Evolutionary conservation across 2,113 vertebrate genomes (phyloP).

Genomic region (Ornithorhynchus anatinus): DNA sequence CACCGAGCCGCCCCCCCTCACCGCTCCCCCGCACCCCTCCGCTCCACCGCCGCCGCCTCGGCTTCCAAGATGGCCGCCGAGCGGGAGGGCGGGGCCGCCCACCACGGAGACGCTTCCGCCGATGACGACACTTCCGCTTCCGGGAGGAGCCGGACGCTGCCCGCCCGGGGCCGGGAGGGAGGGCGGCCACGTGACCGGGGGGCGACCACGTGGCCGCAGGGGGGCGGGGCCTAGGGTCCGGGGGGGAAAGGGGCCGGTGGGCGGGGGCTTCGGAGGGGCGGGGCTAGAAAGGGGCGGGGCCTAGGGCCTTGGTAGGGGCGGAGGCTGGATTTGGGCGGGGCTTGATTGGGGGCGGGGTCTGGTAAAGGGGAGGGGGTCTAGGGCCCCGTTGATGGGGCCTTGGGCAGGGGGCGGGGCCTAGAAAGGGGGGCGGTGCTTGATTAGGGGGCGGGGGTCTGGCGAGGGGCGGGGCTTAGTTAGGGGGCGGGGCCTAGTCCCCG

Average conservation of each 20-base stretch:
- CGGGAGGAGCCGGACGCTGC: background rate
- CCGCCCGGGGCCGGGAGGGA: constrained; percentile 28
- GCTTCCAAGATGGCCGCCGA: background rate
- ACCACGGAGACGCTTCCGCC: no score
- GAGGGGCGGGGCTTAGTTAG: background rate
- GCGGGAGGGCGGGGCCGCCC: background rate
- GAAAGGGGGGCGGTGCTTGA: background rate
- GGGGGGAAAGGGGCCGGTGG: no score
- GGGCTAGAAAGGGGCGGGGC: no score
- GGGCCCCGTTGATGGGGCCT: no score
- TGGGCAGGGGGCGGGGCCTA: background rate
- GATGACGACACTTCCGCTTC: no score
- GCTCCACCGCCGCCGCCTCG: background rate
- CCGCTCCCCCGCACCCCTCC: background rate
- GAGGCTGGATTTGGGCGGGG: no score
- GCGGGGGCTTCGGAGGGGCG: background rate
- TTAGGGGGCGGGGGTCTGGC: background rate
- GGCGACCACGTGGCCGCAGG: accelerated
- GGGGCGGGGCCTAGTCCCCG: no score
- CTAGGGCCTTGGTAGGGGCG: no score
- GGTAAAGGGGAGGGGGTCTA: no score
- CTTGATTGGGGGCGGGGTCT: no score
- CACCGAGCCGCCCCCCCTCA: background rate
- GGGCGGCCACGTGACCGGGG: background rate
- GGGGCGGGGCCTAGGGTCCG: no score